These are phyloP conservation scores for Acridotheres tristis DNA, from an alignment of 2,797 vertebrate species.

Conservation along the genomic window DNA sequence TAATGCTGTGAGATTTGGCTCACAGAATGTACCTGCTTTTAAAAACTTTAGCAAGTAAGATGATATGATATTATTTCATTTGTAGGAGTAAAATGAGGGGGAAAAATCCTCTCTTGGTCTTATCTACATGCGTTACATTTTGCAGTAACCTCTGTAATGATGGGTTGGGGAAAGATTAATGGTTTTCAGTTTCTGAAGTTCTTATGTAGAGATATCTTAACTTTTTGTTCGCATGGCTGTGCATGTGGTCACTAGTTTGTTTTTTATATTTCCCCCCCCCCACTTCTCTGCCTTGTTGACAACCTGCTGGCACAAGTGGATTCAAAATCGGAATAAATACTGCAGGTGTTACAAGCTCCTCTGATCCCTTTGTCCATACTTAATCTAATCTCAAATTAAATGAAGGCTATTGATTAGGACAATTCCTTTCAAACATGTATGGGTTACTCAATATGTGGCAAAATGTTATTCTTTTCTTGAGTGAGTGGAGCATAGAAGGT, in stretches of 20 bases:
- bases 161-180: slow-evolving; percentile 64
- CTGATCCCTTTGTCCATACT: slow-evolving; percentile 62
- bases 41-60: slow-evolving; percentile 34
- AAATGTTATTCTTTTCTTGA: slow-evolving; percentile 71
- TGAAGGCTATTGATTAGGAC: slow-evolving; percentile 73
- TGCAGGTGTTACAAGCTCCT: slow-evolving; percentile 45
- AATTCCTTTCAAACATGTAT: slow-evolving; percentile 64
- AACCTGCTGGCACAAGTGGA: slow-evolving; percentile 23
- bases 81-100: slow-evolving; percentile 18
- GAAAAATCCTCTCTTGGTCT: slow-evolving; percentile 15
- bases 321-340: slow-evolving; percentile 14
- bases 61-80: slow-evolving; percentile 60
- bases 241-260: not conserved
- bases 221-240: not conserved
- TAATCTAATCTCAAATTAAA: slow-evolving; percentile 76
- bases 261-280: too few relatives aligned
- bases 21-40: slow-evolving; percentile 36
- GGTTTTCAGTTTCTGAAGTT: slow-evolving; percentile 70
- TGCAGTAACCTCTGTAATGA: slow-evolving; percentile 59
- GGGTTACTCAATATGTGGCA: slow-evolving; percentile 51
- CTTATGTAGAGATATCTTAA: not conserved
- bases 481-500: slow-evolving; percentile 69
- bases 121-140: slow-evolving; percentile 67
- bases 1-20: slow-evolving; percentile 64
- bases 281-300: slow-evolving; percentile 8